These are phyloP conservation scores for Sceliomorpha sp. DNA, from an alignment of 2,888 invertebrate species.

Conservation along the genomic window DNA sequence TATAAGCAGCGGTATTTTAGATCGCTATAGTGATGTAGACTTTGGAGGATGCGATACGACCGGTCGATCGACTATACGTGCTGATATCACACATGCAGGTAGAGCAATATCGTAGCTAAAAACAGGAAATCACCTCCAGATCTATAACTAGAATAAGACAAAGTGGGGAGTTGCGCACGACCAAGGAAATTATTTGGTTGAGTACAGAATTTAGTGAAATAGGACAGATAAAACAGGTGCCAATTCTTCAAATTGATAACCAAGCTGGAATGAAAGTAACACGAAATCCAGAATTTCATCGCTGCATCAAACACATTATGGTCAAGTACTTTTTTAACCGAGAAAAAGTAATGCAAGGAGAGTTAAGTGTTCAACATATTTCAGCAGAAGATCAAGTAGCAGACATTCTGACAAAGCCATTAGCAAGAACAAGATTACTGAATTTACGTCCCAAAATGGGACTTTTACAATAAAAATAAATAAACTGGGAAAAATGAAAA, in stretches of 20 bases:
- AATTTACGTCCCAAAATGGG: not conserved
- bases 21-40: slow-evolving; percentile 67
- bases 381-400: slow-evolving; percentile 58
- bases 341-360: slow-evolving; percentile 56
- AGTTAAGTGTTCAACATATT: slow-evolving; percentile 55
- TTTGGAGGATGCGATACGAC: slow-evolving; percentile 65
- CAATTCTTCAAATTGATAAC: slow-evolving; percentile 62
- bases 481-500: too few relatives aligned
- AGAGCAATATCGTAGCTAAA: slow-evolving; percentile 60
- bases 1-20: not conserved
- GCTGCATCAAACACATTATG: slow-evolving; percentile 63
- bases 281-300: slow-evolving; percentile 67
- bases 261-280: slow-evolving; percentile 61
- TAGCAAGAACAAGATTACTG: not conserved
- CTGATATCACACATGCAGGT: slow-evolving; percentile 53
- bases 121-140: slow-evolving; percentile 52
- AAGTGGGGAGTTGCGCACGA: slow-evolving; percentile 67
- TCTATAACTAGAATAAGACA: slow-evolving; percentile 61
- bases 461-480: too few relatives aligned
- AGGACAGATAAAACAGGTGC: slow-evolving; percentile 46
- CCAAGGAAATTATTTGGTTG: slow-evolving; percentile 66
- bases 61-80: slow-evolving; percentile 64
- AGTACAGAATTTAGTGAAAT: slow-evolving; percentile 61
- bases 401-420: slow-evolving; percentile 62
- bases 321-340: slow-evolving; percentile 63